phyloP scores from a whole-genome alignment of 2,113 vertebrate species.

The Eulacestoma nigropectus region DNA sequence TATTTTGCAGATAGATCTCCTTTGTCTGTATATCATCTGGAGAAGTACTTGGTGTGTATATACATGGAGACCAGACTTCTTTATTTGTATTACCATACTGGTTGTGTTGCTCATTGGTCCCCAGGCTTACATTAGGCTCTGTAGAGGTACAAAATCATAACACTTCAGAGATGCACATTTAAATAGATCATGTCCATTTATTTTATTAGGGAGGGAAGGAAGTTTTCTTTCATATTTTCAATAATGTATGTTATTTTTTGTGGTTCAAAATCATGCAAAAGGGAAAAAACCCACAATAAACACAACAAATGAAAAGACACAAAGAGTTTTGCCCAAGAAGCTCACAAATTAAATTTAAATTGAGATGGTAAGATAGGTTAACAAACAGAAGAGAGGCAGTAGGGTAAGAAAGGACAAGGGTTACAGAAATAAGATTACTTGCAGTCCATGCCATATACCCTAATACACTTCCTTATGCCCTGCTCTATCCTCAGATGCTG shows the following conservation, averaged over 20 bases:
- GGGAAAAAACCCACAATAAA: not conserved
- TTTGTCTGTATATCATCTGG: not conserved
- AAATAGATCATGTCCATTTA: not conserved
- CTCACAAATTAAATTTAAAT: not conserved
- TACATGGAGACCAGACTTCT: not conserved
- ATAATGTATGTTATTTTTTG: not conserved
- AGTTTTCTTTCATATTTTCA: conserved; percentile 16
- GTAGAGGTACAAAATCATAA: not conserved
- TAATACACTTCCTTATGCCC: not conserved
- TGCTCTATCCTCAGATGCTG: not conserved
- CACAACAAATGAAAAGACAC: not conserved
- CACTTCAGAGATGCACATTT: not conserved
- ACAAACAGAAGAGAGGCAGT: not conserved
- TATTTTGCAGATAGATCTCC: not conserved
- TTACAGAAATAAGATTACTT: not conserved
- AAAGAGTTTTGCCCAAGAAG: not conserved
- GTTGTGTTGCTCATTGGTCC: not conserved
- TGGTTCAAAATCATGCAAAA: not conserved
- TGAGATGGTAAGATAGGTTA: not conserved
- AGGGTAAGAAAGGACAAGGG: not conserved
- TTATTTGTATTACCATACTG: not conserved
- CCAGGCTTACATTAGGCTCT: not conserved
- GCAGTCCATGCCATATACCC: not conserved
- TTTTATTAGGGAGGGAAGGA: not conserved
- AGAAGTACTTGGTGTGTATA: not conserved